phyloP scores from a whole-genome alignment of 2,888 invertebrate genomes.

The Sceliomorpha sp. region DNA sequence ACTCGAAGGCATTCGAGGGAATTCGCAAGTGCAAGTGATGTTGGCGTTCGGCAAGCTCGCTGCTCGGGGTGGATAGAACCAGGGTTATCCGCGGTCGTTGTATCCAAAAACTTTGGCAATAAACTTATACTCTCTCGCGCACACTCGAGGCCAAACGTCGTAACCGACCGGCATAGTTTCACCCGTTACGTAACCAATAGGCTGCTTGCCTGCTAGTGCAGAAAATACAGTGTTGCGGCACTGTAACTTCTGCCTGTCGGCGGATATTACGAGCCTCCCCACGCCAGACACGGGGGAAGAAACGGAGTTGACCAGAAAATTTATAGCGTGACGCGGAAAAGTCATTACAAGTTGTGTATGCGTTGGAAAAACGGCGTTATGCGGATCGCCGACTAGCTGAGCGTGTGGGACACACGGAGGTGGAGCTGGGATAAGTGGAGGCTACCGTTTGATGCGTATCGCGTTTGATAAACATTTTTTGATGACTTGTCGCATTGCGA shows the following conservation, averaged over 20 bases:
- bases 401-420: no score
- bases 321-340: conserved; percentile 11
- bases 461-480: no score
- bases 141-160: conserved; percentile 67
- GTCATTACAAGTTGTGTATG: no score
- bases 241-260: conserved; percentile 52
- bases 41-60: conserved; percentile 49
- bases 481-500: no score
- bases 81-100: conserved; percentile 79
- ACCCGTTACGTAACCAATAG: conserved; percentile 72
- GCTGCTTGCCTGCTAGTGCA: conserved; percentile 56
- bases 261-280: conserved; percentile 43
- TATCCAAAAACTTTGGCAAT: conserved; percentile 80
- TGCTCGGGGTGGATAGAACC: conserved; percentile 49
- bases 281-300: conserved; percentile 26
- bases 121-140: conserved; percentile 76
- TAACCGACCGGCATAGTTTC: conserved; percentile 75
- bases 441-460: no score
- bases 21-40: conserved; percentile 35
- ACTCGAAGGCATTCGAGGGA: conserved; percentile 3
- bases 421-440: no score
- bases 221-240: conserved; percentile 58
- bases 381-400: no score
- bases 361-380: no score
- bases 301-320: conserved; percentile 22